Evolutionary conservation across 2,113 vertebrate genomes (phyloP), one percentile per base, ranked within the genome.

Genomic region (Ammospiza caudacuta): DNA sequence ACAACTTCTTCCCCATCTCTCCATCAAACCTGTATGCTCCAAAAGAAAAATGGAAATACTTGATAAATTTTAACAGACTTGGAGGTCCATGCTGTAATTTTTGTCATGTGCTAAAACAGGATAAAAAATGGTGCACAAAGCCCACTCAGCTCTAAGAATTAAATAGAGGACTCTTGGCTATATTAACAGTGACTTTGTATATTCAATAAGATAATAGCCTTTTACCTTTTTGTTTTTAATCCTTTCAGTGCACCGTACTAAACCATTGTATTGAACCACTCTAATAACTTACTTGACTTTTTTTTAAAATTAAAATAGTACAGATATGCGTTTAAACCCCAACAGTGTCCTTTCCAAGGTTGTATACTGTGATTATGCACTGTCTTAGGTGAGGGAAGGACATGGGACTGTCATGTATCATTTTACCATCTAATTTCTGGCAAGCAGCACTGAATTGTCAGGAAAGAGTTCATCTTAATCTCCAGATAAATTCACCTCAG

Each of bases 261-360:
- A 66, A n/a, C 29, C 43, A 57, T 23, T 84, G 47, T 70, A 14
- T 5, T 78, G 81, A 95, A 80, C 39, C 54, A 57, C 17, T 47
- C 13, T 28, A 86, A 87, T 58, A 89, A 87, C 52, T 58, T 73
- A 59, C 57, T 39, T 76, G 47, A 72, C 27, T 95, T 92, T 94
- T 83, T 93, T 95, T 95, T 94, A 5, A 39, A 97, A 95, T 85
- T 95, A 51, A 68, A 92, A 41, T 39, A 49, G 20, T 80, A 16
- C 44, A 82, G 51, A 70, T 46, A 83, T 37, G 35, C 59, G 86
- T 96, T 96, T 94, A 51, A 59, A 63, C 39, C 21, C 91, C 59
- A 84, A 22, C 24, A 44, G 15, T 29, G 43, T 78, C 72, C 81
- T 96, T 95, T 75, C 68, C 68, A 94, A 94, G 75, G 49, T 14